Conservation (phyloP, 2,888 invertebrate species). For the Anticlea derivata region DNA sequence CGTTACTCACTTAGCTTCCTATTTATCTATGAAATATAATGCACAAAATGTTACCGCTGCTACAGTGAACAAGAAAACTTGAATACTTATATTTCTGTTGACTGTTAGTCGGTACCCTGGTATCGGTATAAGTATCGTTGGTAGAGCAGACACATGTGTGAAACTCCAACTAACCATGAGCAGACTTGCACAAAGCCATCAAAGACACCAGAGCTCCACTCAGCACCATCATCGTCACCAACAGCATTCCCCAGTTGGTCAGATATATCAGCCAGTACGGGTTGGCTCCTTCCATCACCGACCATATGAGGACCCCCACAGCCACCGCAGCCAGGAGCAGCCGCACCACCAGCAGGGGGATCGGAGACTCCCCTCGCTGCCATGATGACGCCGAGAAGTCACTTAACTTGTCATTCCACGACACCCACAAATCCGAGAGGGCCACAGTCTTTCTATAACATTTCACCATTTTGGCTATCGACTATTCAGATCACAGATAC, state of each 20-base stretch:
- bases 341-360: slow-evolving; percentile 63
- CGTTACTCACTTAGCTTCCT: too few species aligned
- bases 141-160: background rate
- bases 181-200: slow-evolving; percentile 44
- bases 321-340: slow-evolving; percentile 51
- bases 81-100: background rate
- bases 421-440: slow-evolving; percentile 68
- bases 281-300: slow-evolving; percentile 47
- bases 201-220: slow-evolving; percentile 60
- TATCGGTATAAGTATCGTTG: background rate
- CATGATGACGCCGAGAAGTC: slow-evolving; percentile 75
- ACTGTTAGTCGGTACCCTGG: background rate
- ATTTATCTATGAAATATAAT: too few species aligned
- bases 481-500: slow-evolving; percentile 31
- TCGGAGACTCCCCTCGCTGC: slow-evolving; percentile 69
- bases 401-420: slow-evolving; percentile 60
- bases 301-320: slow-evolving; percentile 61
- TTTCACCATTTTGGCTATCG: slow-evolving; percentile 67
- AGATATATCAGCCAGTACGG: slow-evolving; percentile 67
- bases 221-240: slow-evolving; percentile 53
- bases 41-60: too few species aligned
- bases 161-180: slow-evolving; percentile 52
- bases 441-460: slow-evolving; percentile 60
- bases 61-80: too few species aligned
- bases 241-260: slow-evolving; percentile 73